Evolutionary conservation across 2,888 invertebrate genomes (phyloP), one percentile per base, ranked within the genome.

Genomic region (Gonocerus acuteangulatus): DNA sequence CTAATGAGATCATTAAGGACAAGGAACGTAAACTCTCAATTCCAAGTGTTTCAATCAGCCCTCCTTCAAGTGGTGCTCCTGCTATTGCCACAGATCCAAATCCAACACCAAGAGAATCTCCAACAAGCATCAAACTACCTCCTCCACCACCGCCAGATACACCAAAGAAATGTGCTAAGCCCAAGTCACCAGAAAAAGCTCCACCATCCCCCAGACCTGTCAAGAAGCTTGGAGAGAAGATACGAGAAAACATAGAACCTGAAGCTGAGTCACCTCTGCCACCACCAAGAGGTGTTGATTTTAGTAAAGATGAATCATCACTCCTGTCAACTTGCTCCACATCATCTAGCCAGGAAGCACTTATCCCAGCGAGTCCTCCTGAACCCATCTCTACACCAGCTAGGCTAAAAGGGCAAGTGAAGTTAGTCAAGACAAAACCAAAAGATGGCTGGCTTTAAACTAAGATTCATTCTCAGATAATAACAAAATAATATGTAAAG

Each of bases 371-470:
- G 13, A 57, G 45, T 45, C 34, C 44, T 1, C 32, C 45, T n/a
- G 57, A 57, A 32, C 7, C 6, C 2, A n/a, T 39, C 11, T 32
- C 27, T n/a, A 57, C 57, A 16, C 57, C 57, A 15, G 7, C 42
- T 23, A 39, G 36, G 16, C 45, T 57, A 2, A 57, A 57, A 45
- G 57, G 57, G 4, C 44, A 44, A 23, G 19, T 57, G 2, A 57
- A 45, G 27, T 15, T 36, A 27, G 34, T 57, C n/a, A 44, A 57
- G n/a, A 2, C 45, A 16, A 16, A 57, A 16, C 57, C 57, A 13
- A 57, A 45, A 57, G 57, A 44, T 32, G 57, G 57, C 21, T 57
- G 57, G 57, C 13, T 57, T 7, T 57, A 45, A 57, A 39, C n/a
- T n/a, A n/a, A n/a, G n/a, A n/a, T n/a, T n/a, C n/a, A n/a, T n/a